Conservation (phyloP, 2,113 vertebrate genomes). For the Rattus rattus region DNA sequence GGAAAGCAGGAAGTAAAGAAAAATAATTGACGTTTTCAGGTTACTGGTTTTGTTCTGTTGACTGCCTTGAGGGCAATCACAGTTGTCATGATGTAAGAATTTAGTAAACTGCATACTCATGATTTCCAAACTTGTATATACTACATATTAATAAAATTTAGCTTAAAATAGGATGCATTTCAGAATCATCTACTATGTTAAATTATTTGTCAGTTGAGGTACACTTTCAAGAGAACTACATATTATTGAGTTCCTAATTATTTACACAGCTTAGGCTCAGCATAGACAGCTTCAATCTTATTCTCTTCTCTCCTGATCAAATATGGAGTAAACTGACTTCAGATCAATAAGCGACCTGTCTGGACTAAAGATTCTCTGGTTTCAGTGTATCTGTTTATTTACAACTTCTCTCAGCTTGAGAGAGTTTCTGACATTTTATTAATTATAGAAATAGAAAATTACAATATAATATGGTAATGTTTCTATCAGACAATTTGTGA, state of each 20-base stretch:
- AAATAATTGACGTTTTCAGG: background rate
- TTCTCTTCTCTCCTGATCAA: slow-evolving; percentile 32
- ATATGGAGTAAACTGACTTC: background rate
- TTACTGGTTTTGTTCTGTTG: background rate
- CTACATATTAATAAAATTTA: background rate
- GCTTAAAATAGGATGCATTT: slow-evolving; percentile 28
- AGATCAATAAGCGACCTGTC: background rate
- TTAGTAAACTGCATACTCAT: background rate
- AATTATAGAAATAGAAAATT: background rate
- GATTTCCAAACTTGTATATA: background rate
- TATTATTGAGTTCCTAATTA: background rate
- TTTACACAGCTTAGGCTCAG: background rate
- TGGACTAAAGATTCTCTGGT: slow-evolving; percentile 27
- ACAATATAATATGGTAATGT: background rate
- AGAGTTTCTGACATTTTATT: slow-evolving; percentile 1
- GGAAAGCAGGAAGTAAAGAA: background rate
- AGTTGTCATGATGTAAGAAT: background rate
- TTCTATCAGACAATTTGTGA: background rate
- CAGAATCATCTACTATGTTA: slow-evolving; percentile 14
- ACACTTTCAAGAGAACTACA: slow-evolving; percentile 1
- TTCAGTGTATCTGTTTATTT: background rate
- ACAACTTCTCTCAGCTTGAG: background rate
- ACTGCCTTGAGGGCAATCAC: background rate
- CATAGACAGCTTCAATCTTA: slow-evolving; percentile 45
- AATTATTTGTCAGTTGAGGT: background rate